phyloP scores from a whole-genome alignment of 2,113 vertebrate species.

The Brienomyrus brachyistius region DNA sequence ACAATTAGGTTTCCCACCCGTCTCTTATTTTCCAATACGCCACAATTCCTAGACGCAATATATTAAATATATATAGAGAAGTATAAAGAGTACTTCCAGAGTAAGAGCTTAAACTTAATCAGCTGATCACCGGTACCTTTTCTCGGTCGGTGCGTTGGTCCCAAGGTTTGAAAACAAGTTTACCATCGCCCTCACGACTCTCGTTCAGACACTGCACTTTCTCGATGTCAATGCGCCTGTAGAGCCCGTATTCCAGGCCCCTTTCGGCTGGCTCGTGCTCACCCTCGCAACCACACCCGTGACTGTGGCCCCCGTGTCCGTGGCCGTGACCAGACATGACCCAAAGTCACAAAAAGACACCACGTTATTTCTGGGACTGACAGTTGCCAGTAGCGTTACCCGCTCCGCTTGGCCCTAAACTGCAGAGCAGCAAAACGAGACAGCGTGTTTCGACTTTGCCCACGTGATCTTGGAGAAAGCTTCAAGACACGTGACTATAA shows the following conservation, averaged over 20 bases:
- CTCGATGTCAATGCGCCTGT: constrained; percentile 77
- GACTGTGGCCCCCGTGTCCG: constrained; percentile 44
- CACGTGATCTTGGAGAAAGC: background rate
- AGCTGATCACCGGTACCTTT: constrained; percentile 60
- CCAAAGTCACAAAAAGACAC: background rate
- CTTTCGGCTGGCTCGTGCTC: constrained; percentile 77
- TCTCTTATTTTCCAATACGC: background rate
- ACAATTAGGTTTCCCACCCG: background rate
- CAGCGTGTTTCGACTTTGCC: background rate
- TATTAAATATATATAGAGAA: background rate
- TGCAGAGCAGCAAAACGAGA: background rate
- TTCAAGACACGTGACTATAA: background rate
- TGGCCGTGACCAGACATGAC: constrained; percentile 63
- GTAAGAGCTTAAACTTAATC: background rate
- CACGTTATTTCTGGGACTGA: background rate
- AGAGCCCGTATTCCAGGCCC: constrained; percentile 80
- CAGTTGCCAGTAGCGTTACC: background rate
- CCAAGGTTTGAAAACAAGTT: constrained; percentile 87
- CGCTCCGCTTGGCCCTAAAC: background rate
- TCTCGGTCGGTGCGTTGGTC: constrained; percentile 73
- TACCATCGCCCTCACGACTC: constrained; percentile 82
- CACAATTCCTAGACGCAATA: background rate
- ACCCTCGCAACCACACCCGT: constrained; percentile 61
- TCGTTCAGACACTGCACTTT: constrained; percentile 92
- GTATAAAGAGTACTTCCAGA: background rate